A percentile compares a stretch with the other conserved stretches of the same genome.
Conservation (phyloP, 2,888 invertebrate species). For the Oscheius sp. region DNA sequence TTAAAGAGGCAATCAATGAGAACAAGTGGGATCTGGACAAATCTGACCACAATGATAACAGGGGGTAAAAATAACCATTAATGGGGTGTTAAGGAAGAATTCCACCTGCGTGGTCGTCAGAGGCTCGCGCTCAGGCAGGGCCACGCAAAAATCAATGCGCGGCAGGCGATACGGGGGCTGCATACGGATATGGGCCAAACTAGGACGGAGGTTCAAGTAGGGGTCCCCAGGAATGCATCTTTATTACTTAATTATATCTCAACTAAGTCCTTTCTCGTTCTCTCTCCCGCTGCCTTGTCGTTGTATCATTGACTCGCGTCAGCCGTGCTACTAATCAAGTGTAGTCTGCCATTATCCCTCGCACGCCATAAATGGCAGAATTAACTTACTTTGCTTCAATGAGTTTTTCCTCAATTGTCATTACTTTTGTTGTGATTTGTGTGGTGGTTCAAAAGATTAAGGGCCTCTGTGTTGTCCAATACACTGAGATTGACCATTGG, state of each 20-base stretch:
- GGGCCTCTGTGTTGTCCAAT: no score
- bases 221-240: constrained; percentile 22
- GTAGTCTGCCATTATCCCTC: constrained; percentile 23
- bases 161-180: constrained; percentile 39
- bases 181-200: constrained; percentile 40
- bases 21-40: constrained; percentile 18
- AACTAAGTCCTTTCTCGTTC: background rate
- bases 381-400: background rate
- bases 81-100: constrained; percentile 26
- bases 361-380: constrained; percentile 11
- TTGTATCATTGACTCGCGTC: constrained; percentile 19
- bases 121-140: constrained; percentile 37
- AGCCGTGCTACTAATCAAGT: constrained; percentile 20
- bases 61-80: constrained; percentile 9
- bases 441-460: no score
- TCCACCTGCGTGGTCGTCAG: constrained; percentile 32
- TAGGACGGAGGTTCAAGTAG: constrained; percentile 22
- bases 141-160: constrained; percentile 40
- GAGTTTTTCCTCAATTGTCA: background rate
- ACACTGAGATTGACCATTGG: no score
- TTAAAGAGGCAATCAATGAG: constrained; percentile 32
- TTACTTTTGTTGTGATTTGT: background rate
- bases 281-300: constrained; percentile 1
- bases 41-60: background rate
- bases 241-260: background rate